phyloP scores from a whole-genome alignment of 2,888 invertebrate species.

The Congeria kusceri region DNA sequence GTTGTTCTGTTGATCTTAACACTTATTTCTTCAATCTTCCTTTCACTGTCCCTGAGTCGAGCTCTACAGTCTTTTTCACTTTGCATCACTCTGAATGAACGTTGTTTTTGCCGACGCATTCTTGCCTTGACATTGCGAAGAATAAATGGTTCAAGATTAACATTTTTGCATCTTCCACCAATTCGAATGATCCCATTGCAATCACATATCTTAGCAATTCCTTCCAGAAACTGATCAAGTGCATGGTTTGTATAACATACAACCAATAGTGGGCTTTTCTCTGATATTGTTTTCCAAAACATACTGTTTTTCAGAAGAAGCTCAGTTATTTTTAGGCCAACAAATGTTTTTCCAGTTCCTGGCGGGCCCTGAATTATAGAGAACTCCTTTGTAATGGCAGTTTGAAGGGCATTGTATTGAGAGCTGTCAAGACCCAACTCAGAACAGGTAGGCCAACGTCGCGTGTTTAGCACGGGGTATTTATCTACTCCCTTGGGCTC shows the following conservation, averaged over 20 bases:
- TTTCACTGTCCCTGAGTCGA: constrained; percentile 31
- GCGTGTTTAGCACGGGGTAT: constrained; percentile 49
- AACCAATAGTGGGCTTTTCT: constrained; percentile 78
- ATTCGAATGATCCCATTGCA: constrained; percentile 77
- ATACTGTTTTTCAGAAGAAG: constrained; percentile 88
- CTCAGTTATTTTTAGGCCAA: constrained; percentile 91
- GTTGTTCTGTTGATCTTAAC: constrained; percentile 51
- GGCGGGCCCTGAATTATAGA: constrained; percentile 89
- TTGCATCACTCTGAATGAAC: constrained; percentile 50
- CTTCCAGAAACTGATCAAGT: constrained; percentile 83
- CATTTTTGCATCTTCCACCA: constrained; percentile 78
- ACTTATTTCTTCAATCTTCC: constrained; percentile 53
- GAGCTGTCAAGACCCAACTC: constrained; percentile 63
- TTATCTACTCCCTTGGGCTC: not conserved
- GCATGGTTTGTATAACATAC: constrained; percentile 85
- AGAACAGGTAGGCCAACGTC: constrained; percentile 60
- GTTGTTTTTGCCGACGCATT: constrained; percentile 32
- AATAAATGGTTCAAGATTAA: constrained; percentile 66
- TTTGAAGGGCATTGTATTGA: constrained; percentile 79
- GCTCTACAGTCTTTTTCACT: constrained; percentile 61
- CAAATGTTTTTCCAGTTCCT: constrained; percentile 94
- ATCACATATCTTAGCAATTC: constrained; percentile 69
- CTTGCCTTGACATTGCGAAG: constrained; percentile 48
- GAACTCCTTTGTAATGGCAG: constrained; percentile 81
- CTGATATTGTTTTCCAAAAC: constrained; percentile 80